These are phyloP conservation scores for Nematolebias whitei DNA, from an alignment of 2,113 vertebrate genomes.

Conservation along the genomic window DNA sequence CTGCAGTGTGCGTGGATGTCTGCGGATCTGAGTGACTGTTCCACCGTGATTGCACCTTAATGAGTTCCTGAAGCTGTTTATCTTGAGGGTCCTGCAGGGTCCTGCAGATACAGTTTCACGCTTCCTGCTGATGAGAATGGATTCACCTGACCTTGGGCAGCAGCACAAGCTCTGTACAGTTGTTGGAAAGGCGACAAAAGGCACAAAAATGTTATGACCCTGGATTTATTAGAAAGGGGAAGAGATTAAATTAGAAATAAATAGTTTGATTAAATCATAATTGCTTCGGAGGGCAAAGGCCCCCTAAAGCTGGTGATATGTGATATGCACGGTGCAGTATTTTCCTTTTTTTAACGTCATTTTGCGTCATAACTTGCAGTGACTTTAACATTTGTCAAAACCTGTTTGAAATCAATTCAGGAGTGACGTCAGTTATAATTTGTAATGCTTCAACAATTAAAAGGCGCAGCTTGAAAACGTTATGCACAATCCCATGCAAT, in stretches of 20 bases:
- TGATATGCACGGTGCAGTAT: slow-evolving; percentile 42
- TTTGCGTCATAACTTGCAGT: background rate
- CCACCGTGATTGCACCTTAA: slow-evolving; percentile 5
- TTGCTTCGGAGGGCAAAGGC: background rate
- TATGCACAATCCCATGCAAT: too few relatives aligned
- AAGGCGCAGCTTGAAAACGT: too few relatives aligned
- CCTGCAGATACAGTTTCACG: slow-evolving; percentile 24
- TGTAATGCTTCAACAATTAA: too few relatives aligned
- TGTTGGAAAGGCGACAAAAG: background rate
- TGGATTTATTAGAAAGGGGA: background rate
- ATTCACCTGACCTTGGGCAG: slow-evolving; percentile 70
- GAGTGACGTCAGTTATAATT: background rate
- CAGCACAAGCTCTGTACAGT: slow-evolving; percentile 32
- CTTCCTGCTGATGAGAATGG: slow-evolving; percentile 36
- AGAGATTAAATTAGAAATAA: background rate
- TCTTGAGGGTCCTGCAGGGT: background rate
- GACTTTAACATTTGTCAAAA: slow-evolving; percentile 7
- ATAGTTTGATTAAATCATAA: background rate
- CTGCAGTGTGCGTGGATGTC: slow-evolving; percentile 55
- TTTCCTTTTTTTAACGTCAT: slow-evolving; percentile 2
- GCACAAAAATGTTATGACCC: background rate
- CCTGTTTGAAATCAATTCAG: background rate
- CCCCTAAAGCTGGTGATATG: slow-evolving; percentile 17
- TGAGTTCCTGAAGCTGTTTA: background rate
- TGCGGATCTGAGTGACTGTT: slow-evolving; percentile 20